Evolutionary conservation across 2,888 invertebrate genomes (phyloP).

Genomic region (Lochmaea crataegi): DNA sequence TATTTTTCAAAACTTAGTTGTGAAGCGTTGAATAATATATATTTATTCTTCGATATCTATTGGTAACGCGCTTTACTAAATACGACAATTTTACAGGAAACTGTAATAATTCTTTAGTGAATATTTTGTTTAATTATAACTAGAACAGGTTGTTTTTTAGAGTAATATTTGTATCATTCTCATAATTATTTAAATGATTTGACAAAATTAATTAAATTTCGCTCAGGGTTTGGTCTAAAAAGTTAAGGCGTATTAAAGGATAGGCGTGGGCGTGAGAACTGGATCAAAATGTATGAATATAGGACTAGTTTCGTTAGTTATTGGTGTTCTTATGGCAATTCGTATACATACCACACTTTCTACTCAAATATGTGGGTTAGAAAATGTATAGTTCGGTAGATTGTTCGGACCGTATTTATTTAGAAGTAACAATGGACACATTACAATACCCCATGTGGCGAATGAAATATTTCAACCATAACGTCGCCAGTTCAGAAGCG

Average conservation of each 20-base stretch:
- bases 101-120: too few species aligned
- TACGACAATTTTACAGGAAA: too few species aligned
- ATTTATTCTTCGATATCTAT: too few species aligned
- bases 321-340: conserved; percentile 42
- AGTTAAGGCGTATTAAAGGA: conserved; percentile 28
- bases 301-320: conserved; percentile 43
- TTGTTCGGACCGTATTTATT: conserved; percentile 41
- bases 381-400: conserved; percentile 52
- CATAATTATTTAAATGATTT: neutral
- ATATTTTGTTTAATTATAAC: too few species aligned
- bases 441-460: conserved; percentile 41
- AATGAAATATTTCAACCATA: conserved; percentile 28
- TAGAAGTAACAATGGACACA: conserved; percentile 40
- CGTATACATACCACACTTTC: conserved; percentile 56
- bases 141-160: too few species aligned
- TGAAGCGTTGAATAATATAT: too few species aligned
- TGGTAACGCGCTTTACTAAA: too few species aligned
- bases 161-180: too few species aligned
- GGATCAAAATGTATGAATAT: conserved; percentile 43
- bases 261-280: conserved; percentile 47
- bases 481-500: conserved; percentile 6
- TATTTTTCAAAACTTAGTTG: too few species aligned
- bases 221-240: neutral
- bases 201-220: neutral
- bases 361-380: conserved; percentile 61